phyloP scores from a whole-genome alignment of 2,888 invertebrate species.

The Andrena camellia region DNA sequence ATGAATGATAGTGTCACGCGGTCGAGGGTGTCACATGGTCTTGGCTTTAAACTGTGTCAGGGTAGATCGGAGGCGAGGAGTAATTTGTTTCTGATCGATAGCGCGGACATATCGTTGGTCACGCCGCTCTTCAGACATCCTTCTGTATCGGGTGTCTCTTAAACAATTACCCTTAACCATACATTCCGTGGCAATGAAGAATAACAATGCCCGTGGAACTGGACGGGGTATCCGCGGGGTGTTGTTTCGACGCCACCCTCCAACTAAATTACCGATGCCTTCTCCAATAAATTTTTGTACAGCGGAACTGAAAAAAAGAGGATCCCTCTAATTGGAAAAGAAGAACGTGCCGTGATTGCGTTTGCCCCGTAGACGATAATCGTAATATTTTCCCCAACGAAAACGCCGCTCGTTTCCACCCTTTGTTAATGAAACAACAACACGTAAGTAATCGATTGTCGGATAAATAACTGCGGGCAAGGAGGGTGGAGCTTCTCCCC shows the following conservation, averaged over 20 bases:
- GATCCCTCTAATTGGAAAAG: constrained; percentile 3
- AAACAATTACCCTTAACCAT: neutral
- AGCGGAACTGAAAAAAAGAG: neutral
- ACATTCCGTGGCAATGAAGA: neutral
- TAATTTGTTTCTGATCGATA: constrained; percentile 56
- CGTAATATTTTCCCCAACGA: constrained; percentile 26
- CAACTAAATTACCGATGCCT: neutral
- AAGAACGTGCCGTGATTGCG: constrained; percentile 16
- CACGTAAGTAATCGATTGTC: constrained; percentile 56
- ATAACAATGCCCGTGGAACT: neutral
- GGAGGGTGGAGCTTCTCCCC: constrained; percentile 25
- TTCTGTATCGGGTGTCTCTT: too few species aligned
- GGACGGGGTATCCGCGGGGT: neutral
- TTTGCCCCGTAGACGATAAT: constrained; percentile 10
- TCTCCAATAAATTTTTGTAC: neutral
- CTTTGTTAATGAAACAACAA: constrained; percentile 62
- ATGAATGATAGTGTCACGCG: constrained; percentile 74
- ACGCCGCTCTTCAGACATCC: neutral
- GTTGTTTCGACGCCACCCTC: neutral
- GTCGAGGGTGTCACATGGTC: constrained; percentile 69
- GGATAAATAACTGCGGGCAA: constrained; percentile 55
- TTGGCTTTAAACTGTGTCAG: constrained; percentile 66
- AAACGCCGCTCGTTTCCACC: constrained; percentile 21
- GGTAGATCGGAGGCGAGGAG: constrained; percentile 53
- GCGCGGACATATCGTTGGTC: neutral